Base-by-base conservation (phyloP, 1,140 invertebrate species). In the Anastrepha obliqua region DNA sequence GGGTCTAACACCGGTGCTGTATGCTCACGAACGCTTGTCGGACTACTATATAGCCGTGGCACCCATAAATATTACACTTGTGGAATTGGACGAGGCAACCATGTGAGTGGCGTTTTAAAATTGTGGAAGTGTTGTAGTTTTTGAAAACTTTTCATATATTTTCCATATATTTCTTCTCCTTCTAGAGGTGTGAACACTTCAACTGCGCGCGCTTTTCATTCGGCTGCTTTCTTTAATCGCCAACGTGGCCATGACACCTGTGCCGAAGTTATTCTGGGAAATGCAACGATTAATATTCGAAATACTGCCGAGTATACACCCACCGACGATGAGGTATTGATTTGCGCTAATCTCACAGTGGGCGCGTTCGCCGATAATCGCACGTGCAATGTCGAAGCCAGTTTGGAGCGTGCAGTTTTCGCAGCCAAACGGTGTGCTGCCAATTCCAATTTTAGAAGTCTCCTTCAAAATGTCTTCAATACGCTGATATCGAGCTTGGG, bases 161-260 rank as follows among this genome's bases (percentile, higher is more conserved):
- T 39, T 60, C 13, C 9, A n/a, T 42, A 39, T 9, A 62, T 78
- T 9, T 3, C 55, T 51, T 78, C 11, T 15, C 15, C 20, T 70
- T 9, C 8, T 42, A 87, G 86, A 59, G 29, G 39, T 59, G 60
- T 89, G 15, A 47, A 89, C 86, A 20, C 13, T 2, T 47, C 44
- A 0, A 74, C 89, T 86, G 51, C 64, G 13, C 85, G 87, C 11
- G 88, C 87, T 11, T 88, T 88, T 86, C 88, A 88, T 87, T 87
- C 88, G 5, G 88, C 89, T 6, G 55, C 87, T 29, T 87, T 39
- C 39, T 89, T 89, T 39, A 89, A 89, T 88, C n/a, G 62, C 0
- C 39, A 39, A 11, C 70, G 89, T 9, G 88, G 88, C 55, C 89
- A 88, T 47, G 59, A 89, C 65, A 64, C 87, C 20, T 89, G 88